Evolutionary conservation across 2,888 invertebrate species (phyloP), one percentile per base, ranked within the genome.

Genomic region (Scotopteryx bipunctaria): DNA sequence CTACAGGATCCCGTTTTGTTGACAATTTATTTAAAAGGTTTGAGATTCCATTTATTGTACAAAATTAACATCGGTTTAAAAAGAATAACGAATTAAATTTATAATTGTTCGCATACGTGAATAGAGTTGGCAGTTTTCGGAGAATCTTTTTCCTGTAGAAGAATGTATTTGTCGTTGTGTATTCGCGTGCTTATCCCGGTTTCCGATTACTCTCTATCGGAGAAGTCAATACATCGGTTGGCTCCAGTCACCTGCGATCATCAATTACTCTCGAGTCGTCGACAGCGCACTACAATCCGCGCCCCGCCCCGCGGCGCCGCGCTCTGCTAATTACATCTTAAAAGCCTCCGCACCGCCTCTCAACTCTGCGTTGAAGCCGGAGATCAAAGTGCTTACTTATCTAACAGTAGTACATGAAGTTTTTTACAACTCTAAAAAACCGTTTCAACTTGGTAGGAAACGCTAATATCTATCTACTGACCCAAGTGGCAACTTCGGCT

Each of bases 361-460:
- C 25, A n/a, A 27, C n/a, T 16, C n/a, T 11, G 9, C 21, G n/a
- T 9, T 1, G 15, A 5, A 38, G 25, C 25, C 25, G 16, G 16
- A 27, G 25, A 38, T 38, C 16, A 38, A 38, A 38, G 15, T 27
- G 5, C 6, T n/a, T n/a, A n/a, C n/a, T n/a, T n/a, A n/a, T n/a
- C n/a, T n/a, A n/a, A n/a, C n/a, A n/a, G n/a, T n/a, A n/a, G n/a
- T n/a, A n/a, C n/a, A n/a, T n/a, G n/a, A n/a, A n/a, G n/a, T n/a
- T n/a, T n/a, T n/a, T n/a, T n/a, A n/a, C n/a, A n/a, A n/a, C n/a
- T n/a, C n/a, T n/a, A n/a, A n/a, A n/a, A n/a, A n/a, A n/a, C n/a
- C n/a, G n/a, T n/a, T n/a, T n/a, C n/a, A n/a, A n/a, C n/a, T n/a
- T n/a, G n/a, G n/a, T n/a, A n/a, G n/a, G n/a, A n/a, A n/a, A n/a